Conservation (phyloP, 2,797 vertebrate genomes). For the Trachurus trachurus region DNA sequence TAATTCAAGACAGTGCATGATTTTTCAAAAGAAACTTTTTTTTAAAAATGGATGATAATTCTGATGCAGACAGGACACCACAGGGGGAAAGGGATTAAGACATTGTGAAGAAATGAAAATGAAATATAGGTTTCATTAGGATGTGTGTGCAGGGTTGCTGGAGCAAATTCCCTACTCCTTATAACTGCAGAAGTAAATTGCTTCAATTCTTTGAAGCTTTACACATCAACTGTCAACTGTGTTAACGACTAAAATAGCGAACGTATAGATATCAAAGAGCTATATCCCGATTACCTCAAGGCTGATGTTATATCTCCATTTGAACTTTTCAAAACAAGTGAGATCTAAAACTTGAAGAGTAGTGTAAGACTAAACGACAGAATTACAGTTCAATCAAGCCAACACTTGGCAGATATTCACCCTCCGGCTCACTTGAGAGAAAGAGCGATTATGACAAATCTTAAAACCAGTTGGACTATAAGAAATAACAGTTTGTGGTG, state of each 20-base stretch:
- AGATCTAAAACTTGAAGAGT: neutral
- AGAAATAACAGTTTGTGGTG: neutral
- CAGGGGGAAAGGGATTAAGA: neutral
- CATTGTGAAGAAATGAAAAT: neutral
- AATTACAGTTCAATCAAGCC: neutral
- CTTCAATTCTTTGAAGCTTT: neutral
- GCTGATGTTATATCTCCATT: neutral
- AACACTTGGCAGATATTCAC: conserved; percentile 31
- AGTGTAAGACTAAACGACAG: conserved; percentile 1
- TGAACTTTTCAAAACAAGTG: neutral
- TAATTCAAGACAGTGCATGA: neutral
- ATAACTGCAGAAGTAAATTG: neutral
- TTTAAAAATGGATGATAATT: neutral
- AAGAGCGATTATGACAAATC: conserved; percentile 3
- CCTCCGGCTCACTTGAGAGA: neutral
- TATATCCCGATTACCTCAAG: neutral
- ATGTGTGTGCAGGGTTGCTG: neutral
- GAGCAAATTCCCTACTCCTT: neutral
- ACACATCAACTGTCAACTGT: neutral
- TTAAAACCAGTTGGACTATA: conserved; percentile 8
- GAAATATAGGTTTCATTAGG: neutral
- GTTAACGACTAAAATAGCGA: neutral
- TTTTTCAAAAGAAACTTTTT: neutral
- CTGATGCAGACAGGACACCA: neutral
- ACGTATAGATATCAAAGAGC: neutral